Conservation (phyloP, 2,113 vertebrate genomes). For the Cavia aperea region DNA sequence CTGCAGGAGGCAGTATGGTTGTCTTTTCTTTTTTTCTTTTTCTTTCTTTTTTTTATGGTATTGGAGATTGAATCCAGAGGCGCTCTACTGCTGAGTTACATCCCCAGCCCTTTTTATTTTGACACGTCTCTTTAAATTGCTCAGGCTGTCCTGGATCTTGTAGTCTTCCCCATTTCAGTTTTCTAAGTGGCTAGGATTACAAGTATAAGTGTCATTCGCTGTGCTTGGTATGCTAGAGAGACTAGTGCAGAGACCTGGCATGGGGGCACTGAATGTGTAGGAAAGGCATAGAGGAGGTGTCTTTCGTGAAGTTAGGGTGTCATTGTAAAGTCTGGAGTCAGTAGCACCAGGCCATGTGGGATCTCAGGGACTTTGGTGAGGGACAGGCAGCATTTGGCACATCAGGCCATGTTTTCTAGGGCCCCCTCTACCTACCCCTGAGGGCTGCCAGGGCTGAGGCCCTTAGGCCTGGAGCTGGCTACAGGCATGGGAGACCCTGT, state of each 20-base stretch:
- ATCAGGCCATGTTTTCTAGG: not conserved
- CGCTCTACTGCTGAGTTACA: not conserved
- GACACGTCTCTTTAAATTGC: not conserved
- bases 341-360: not conserved
- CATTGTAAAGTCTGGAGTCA: not conserved
- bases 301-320: not conserved
- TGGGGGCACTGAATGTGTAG: rapidly evolving
- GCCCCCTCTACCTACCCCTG: not conserved
- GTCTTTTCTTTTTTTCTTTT: not conserved
- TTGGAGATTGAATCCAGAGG: not conserved
- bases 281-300: not conserved
- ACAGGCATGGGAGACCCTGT: not conserved
- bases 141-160: not conserved
- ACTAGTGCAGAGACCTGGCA: not conserved
- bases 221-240: not conserved
- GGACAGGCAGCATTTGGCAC: not conserved
- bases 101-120: not conserved
- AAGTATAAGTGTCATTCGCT: not conserved
- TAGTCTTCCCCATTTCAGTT: not conserved
- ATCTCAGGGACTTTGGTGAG: slow-evolving; percentile 23
- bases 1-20: not conserved
- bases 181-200: not conserved
- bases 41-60: not conserved
- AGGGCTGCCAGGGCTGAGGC: not conserved
- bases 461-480: not conserved